Conservation (phyloP, 2,113 vertebrate species). For the Caranx melampygus region DNA sequence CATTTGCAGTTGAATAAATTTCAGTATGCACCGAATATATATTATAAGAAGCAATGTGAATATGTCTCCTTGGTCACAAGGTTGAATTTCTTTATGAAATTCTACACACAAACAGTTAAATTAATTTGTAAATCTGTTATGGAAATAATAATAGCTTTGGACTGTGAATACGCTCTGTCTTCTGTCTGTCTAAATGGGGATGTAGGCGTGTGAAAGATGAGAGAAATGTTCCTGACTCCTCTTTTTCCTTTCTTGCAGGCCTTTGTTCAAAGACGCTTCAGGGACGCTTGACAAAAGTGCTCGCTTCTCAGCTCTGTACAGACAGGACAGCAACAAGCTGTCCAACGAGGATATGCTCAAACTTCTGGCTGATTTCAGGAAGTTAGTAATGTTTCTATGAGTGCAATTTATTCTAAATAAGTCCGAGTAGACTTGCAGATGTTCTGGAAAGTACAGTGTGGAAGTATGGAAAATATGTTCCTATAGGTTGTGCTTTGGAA, state of each 20-base stretch:
- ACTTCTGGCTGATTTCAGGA: constrained; percentile 94
- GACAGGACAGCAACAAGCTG: constrained; percentile 97
- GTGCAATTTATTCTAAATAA: neutral
- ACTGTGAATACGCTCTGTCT: neutral
- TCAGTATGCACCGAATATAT: neutral
- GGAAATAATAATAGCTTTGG: neutral
- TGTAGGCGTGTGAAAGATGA: neutral
- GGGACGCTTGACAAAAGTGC: constrained; percentile 94
- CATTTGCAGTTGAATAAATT: neutral
- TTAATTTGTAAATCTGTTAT: neutral
- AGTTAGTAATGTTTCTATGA: constrained; percentile 85
- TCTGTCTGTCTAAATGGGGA: neutral
- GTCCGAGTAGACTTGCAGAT: constrained; percentile 38
- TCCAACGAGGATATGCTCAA: constrained; percentile 98
- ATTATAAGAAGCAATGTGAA: neutral
- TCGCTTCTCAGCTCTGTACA: constrained; percentile 95
- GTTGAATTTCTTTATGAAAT: no score
- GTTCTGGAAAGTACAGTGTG: neutral
- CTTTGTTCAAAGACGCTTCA: constrained; percentile 93
- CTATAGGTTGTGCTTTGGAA: constrained; percentile 36
- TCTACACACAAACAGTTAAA: no score
- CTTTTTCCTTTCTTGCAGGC: constrained; percentile 80
- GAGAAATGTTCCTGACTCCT: constrained; percentile 8
- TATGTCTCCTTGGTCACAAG: neutral
- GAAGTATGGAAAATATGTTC: constrained; percentile 35